A percentile compares a stretch with the other conserved stretches of the same genome.
Evolutionary conservation across 2,113 vertebrate genomes (phyloP).

Genomic region (Forbesichthys papilliferus): DNA sequence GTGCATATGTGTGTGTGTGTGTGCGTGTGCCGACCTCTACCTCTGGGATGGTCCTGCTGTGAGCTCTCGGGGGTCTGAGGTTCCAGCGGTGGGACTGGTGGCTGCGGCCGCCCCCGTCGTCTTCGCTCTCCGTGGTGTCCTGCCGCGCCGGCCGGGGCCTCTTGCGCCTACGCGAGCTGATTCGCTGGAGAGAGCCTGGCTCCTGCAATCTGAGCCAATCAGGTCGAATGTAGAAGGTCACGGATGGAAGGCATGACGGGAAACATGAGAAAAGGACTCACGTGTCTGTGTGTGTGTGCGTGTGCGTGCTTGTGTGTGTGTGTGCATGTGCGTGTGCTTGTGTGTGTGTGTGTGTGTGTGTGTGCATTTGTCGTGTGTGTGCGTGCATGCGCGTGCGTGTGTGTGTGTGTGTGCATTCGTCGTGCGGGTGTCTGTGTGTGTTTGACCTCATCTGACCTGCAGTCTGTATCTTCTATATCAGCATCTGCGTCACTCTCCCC

Average conservation of each 20-base stretch:
- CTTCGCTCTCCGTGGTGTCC: slow-evolving; percentile 81
- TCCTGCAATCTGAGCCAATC: slow-evolving; percentile 69
- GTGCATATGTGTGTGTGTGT: background rate
- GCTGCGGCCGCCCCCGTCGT: slow-evolving; percentile 73
- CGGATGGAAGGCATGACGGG: background rate
- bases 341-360: no score
- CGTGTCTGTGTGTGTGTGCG: slow-evolving; percentile 1
- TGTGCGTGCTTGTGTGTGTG: background rate
- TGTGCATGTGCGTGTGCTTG: background rate
- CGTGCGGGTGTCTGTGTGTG: background rate
- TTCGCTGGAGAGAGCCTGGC: slow-evolving; percentile 74
- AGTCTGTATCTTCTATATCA: slow-evolving; percentile 79
- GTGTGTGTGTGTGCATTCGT: background rate
- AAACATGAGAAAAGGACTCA: background rate
- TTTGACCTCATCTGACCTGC: slow-evolving; percentile 63
- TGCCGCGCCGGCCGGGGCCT: slow-evolving; percentile 73
- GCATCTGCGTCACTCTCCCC: slow-evolving; percentile 81
- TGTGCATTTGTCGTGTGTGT: background rate
- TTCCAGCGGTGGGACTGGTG: slow-evolving; percentile 76
- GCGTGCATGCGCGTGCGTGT: background rate
- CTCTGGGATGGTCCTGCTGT: slow-evolving; percentile 76
- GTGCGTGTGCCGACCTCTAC: slow-evolving; percentile 33
- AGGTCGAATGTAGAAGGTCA: slow-evolving; percentile 14
- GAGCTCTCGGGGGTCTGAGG: slow-evolving; percentile 70
- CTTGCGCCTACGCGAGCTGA: slow-evolving; percentile 78